These are phyloP conservation scores for Carettochelys insculpta DNA, from an alignment of 2,113 vertebrate genomes.

Conservation along the genomic window DNA sequence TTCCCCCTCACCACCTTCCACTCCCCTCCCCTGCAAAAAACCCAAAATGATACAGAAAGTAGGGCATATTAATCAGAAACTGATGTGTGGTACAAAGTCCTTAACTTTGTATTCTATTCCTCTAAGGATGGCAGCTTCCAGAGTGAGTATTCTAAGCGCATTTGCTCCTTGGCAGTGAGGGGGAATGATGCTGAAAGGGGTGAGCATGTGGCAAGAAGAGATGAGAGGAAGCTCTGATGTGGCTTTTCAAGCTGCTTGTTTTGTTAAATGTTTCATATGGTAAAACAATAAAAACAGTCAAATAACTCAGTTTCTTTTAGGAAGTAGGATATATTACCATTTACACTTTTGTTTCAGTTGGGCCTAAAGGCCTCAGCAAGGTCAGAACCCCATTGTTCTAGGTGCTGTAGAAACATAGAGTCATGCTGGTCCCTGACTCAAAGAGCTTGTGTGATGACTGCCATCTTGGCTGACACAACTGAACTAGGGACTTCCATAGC, in stretches of 20 bases:
- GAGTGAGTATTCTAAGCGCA: neutral
- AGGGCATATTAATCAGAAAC: neutral
- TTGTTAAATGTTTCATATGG: neutral
- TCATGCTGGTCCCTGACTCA: neutral
- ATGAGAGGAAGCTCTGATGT: neutral
- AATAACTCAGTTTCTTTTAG: neutral
- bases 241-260: neutral
- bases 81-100: neutral
- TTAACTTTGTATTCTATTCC: neutral
- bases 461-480: neutral
- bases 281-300: neutral
- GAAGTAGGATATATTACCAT: neutral
- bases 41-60: neutral
- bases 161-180: neutral
- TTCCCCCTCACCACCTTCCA: too few relatives aligned
- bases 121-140: neutral
- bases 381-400: neutral
- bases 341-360: neutral
- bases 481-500: neutral
- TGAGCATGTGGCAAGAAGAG: neutral
- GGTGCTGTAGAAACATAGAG: neutral
- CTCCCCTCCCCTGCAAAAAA: too few relatives aligned
- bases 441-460: neutral
- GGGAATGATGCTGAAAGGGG: neutral
- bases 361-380: neutral